Evolutionary conservation across 2,888 invertebrate species (phyloP).

Genomic region (Trichacis sp.): DNA sequence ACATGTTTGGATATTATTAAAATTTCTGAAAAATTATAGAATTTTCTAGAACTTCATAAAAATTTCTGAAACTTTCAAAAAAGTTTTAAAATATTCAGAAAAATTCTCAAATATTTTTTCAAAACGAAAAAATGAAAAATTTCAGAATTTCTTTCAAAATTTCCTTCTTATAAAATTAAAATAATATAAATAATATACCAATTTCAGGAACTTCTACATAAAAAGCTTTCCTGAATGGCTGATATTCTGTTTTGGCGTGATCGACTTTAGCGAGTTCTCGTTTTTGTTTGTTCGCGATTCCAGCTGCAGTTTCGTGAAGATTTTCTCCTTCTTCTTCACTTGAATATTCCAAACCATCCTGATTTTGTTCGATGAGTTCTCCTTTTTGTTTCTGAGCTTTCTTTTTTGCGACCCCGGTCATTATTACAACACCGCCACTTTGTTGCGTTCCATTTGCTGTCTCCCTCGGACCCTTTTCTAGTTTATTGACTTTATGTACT

Average conservation of each 20-base stretch:
- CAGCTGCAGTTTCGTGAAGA: constrained; percentile 90
- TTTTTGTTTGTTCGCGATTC: constrained; percentile 88
- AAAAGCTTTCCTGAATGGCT: constrained; percentile 92
- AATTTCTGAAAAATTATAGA: too few relatives aligned
- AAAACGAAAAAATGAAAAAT: too few relatives aligned
- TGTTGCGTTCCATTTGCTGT: constrained; percentile 64
- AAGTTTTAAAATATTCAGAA: too few relatives aligned
- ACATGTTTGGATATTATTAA: too few relatives aligned
- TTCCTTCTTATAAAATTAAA: too few relatives aligned
- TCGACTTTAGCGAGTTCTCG: constrained; percentile 95
- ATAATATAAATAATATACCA: too few relatives aligned
- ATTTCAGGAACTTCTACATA: constrained; percentile 98
- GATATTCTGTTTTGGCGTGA: constrained; percentile 87
- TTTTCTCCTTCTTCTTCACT: constrained; percentile 97
- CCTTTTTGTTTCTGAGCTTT: constrained; percentile 86
- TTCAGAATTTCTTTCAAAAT: too few relatives aligned
- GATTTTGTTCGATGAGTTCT: constrained; percentile 98
- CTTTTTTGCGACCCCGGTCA: constrained; percentile 88
- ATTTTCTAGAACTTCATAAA: too few relatives aligned
- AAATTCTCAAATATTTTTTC: too few relatives aligned
- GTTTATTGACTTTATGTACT: constrained; percentile 83
- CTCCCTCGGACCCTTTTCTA: constrained; percentile 74
- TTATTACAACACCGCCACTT: constrained; percentile 78
- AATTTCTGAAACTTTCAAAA: too few relatives aligned
- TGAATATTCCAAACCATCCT: constrained; percentile 97